A percentile compares a stretch with the other conserved stretches of the same genome.
phyloP scores from a whole-genome alignment of 1,140 invertebrate genomes.

The Berghia stephanieae region DNA sequence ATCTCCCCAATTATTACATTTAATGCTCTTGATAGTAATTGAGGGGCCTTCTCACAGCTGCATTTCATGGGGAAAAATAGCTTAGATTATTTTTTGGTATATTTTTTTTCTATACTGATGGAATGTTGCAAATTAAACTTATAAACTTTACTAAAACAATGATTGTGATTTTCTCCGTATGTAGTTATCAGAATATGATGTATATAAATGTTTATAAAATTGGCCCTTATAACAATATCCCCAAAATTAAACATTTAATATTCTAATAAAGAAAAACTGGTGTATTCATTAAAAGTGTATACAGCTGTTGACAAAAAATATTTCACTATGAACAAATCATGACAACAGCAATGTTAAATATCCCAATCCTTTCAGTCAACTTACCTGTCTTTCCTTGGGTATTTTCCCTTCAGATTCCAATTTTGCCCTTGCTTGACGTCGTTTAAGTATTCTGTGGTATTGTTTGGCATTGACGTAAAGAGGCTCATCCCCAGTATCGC shows the following conservation, averaged over 20 bases:
- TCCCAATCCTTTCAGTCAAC: neutral
- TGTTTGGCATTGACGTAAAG: conserved; percentile 90
- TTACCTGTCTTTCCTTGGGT: conserved; percentile 90
- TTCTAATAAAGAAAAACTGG: neutral
- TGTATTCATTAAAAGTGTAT: neutral
- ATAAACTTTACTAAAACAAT: no score
- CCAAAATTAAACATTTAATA: neutral
- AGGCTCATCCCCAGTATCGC: conserved; percentile 60
- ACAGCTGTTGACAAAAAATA: neutral
- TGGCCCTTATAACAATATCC: neutral
- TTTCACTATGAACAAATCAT: neutral
- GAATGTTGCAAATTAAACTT: no score
- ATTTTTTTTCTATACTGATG: no score
- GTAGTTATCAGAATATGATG: neutral
- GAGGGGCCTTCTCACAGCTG: no score
- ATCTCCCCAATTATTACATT: no score
- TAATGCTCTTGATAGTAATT: no score
- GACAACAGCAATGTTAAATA: no score
- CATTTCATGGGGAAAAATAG: no score
- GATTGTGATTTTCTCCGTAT: no score
- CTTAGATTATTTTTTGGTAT: no score
- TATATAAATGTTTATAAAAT: neutral
- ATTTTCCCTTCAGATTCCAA: conserved; percentile 80
- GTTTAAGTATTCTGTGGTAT: conserved; percentile 67
- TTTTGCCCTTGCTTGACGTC: conserved; percentile 66